Conservation (phyloP, 2,888 invertebrate species). For the Choristoneura rosaceana region DNA sequence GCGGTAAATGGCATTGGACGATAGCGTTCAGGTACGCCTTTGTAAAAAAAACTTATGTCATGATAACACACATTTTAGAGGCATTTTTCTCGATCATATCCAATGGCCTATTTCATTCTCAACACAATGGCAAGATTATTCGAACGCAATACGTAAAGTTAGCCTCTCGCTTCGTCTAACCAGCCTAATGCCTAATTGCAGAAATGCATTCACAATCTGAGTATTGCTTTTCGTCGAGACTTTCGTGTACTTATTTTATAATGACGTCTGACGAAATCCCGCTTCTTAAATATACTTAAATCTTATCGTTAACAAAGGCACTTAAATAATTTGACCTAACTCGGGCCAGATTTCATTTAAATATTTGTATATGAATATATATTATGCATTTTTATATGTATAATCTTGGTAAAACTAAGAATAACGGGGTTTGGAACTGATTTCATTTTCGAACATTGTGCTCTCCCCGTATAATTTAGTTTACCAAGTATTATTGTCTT, state of each 20-base stretch:
- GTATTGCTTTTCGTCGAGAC: slow-evolving; percentile 53
- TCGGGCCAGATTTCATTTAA: slow-evolving; percentile 9
- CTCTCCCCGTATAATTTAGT: slow-evolving; percentile 2
- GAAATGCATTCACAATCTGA: slow-evolving; percentile 53
- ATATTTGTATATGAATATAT: slow-evolving; percentile 30
- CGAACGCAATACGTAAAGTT: slow-evolving; percentile 45
- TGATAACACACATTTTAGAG: slow-evolving; percentile 20
- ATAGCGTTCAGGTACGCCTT: slow-evolving; percentile 56
- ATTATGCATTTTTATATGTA: slow-evolving; percentile 29
- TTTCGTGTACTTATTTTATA: slow-evolving; percentile 27
- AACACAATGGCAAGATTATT: slow-evolving; percentile 67
- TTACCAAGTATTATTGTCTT: slow-evolving; percentile 20
- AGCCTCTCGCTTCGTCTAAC: slow-evolving; percentile 49
- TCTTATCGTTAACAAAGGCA: slow-evolving; percentile 29
- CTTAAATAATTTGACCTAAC: slow-evolving; percentile 21
- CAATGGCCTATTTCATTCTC: slow-evolving; percentile 7
- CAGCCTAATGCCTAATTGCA: slow-evolving; percentile 45
- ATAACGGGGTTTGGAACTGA: neutral
- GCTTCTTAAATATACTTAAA: slow-evolving; percentile 25
- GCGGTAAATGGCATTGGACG: slow-evolving; percentile 16
- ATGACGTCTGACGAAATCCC: slow-evolving; percentile 56
- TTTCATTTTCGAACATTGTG: too few relatives aligned
- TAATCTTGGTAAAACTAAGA: slow-evolving; percentile 19
- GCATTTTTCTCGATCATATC: slow-evolving; percentile 25
- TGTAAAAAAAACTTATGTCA: slow-evolving; percentile 41